phyloP scores from a whole-genome alignment of 2,113 vertebrate genomes.

The Scomber scombrus region DNA sequence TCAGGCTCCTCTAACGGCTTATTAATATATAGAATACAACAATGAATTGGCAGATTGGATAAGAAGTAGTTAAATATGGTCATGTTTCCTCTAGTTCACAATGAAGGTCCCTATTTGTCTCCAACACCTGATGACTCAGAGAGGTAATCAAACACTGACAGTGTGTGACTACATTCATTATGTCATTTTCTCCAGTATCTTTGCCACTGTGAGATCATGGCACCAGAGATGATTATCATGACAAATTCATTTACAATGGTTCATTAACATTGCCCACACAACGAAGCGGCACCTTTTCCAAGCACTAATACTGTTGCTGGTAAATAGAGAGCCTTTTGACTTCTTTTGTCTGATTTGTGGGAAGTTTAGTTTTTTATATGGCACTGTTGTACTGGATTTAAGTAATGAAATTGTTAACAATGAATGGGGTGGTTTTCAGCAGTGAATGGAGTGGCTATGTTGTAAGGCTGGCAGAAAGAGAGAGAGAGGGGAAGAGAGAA shows the following conservation, averaged over 20 bases:
- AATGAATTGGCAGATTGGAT: too few relatives aligned
- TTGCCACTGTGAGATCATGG: background rate
- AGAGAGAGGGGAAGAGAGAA: background rate
- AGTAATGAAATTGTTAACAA: slow-evolving; percentile 5
- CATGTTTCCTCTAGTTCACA: slow-evolving; percentile 22
- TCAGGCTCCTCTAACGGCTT: too few relatives aligned
- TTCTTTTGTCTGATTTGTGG: too few relatives aligned
- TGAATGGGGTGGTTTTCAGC: slow-evolving; percentile 12
- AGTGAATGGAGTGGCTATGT: background rate
- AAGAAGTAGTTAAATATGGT: background rate
- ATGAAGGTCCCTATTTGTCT: background rate
- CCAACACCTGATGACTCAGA: background rate
- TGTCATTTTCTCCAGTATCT: background rate
- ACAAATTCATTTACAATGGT: slow-evolving; percentile 1
- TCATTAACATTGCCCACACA: background rate
- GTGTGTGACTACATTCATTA: background rate
- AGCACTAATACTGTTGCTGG: background rate
- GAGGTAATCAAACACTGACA: background rate
- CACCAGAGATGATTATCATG: background rate
- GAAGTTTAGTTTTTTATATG: background rate
- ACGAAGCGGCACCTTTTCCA: background rate
- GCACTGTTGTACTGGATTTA: background rate
- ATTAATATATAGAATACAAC: too few relatives aligned
- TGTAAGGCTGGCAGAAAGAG: slow-evolving; percentile 6
- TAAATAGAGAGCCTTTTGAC: background rate